phyloP scores from a whole-genome alignment of 2,113 vertebrate species.

The Phalacrocorax aristotelis region DNA sequence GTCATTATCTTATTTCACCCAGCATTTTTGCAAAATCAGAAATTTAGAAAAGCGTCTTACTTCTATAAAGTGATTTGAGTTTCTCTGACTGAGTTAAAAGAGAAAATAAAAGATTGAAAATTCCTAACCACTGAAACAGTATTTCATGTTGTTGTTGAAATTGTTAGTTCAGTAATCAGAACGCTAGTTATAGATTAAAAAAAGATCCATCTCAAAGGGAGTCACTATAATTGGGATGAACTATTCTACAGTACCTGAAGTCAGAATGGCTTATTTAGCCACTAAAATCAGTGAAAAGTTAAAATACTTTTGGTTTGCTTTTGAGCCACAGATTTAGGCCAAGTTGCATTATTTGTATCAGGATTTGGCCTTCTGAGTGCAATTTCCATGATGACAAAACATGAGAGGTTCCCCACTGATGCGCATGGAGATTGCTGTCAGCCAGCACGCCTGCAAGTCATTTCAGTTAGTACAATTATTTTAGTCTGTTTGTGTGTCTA shows the following conservation, averaged over 20 bases:
- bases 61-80: neutral
- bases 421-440: neutral
- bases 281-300: neutral
- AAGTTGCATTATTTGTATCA: neutral
- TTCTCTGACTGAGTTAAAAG: neutral
- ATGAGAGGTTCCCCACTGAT: neutral
- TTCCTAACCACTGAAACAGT: neutral
- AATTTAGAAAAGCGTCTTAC: neutral
- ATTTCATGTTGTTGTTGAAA: neutral
- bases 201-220: neutral
- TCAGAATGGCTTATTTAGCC: neutral
- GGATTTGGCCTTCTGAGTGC: neutral
- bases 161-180: neutral
- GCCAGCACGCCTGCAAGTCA: neutral
- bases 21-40: neutral
- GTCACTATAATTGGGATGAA: neutral
- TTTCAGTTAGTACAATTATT: neutral
- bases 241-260: neutral
- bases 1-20: neutral
- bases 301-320: neutral
- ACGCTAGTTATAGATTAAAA: neutral
- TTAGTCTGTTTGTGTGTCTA: neutral
- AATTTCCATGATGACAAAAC: neutral
- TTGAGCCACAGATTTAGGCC: neutral
- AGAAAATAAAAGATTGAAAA: neutral